Evolutionary conservation across 2,797 vertebrate species (phyloP).

Genomic region (Naso thynnoides): DNA sequence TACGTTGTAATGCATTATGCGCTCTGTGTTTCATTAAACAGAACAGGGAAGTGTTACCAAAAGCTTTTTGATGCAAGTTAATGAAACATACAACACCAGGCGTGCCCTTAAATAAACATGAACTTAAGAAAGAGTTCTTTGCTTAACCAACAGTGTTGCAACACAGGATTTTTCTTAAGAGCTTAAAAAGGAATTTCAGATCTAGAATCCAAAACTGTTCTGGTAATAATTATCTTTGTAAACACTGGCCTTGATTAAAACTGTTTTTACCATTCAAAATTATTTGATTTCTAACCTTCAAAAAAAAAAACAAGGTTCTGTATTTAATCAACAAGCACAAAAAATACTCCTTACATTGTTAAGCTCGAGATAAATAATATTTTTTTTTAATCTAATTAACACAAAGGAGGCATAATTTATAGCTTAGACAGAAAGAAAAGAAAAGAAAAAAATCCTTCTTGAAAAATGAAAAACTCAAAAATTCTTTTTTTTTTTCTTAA

Average conservation of each 20-base stretch:
- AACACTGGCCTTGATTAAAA: not conserved
- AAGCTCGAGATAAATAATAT: too few relatives aligned
- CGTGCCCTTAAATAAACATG: not conserved
- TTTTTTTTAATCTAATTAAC: too few relatives aligned
- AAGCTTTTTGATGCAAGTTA: not conserved
- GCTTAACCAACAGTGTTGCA: not conserved
- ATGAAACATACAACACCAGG: not conserved
- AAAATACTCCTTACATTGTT: not conserved
- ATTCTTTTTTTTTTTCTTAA: not conserved
- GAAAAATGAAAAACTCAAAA: not conserved
- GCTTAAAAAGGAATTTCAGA: not conserved
- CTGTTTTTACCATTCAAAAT: too few relatives aligned
- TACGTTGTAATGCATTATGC: not conserved
- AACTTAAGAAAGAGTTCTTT: not conserved
- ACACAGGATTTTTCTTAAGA: not conserved
- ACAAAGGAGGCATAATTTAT: not conserved
- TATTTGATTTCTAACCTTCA: not conserved
- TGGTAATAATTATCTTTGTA: not conserved
- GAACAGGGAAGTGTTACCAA: not conserved
- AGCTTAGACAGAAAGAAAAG: not conserved
- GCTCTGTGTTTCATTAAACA: not conserved
- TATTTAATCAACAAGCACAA: not conserved
- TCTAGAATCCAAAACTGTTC: not conserved
- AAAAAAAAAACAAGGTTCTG: not conserved
- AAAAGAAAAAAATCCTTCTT: not conserved